Percentiles rank a stretch among this genome's conserved stretches.
Evolutionary conservation across 1,140 invertebrate species (phyloP).

Genomic region (Cotesia chilonis): DNA sequence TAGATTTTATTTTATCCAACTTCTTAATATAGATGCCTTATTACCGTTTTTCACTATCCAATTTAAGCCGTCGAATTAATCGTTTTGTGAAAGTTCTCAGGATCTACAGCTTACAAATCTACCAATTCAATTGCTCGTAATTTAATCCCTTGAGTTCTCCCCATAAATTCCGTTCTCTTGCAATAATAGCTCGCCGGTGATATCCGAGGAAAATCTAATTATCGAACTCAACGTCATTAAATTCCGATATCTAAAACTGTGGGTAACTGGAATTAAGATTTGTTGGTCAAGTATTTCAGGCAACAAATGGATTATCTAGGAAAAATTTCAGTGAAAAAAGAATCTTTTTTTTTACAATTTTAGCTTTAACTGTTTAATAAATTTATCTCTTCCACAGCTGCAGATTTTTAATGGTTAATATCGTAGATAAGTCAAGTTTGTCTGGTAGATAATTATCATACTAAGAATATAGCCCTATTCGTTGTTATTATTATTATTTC

Average conservation of each 20-base stretch:
- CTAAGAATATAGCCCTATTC: no score
- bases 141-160: constrained; percentile 25
- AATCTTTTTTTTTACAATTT: no score
- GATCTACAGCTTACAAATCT: constrained; percentile 6
- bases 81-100: constrained; percentile 21
- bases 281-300: not conserved
- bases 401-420: no score
- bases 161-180: constrained; percentile 18
- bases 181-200: constrained; percentile 9
- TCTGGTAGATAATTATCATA: no score
- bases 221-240: constrained; percentile 8
- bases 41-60: constrained; percentile 17
- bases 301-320: no score
- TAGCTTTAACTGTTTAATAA: no score
- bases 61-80: constrained; percentile 9
- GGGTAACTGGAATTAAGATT: not conserved
- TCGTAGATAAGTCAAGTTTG: no score
- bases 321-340: no score
- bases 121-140: constrained; percentile 24
- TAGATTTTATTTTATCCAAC: not conserved
- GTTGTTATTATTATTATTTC: no score
- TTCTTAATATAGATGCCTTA: constrained; percentile 3
- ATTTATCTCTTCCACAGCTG: no score
- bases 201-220: constrained; percentile 26
- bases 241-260: not conserved